A percentile compares a stretch with the other conserved stretches of the same genome.
These are phyloP conservation scores for Chelonus formosanus DNA, from an alignment of 2,888 invertebrate genomes.

Conservation along the genomic window DNA sequence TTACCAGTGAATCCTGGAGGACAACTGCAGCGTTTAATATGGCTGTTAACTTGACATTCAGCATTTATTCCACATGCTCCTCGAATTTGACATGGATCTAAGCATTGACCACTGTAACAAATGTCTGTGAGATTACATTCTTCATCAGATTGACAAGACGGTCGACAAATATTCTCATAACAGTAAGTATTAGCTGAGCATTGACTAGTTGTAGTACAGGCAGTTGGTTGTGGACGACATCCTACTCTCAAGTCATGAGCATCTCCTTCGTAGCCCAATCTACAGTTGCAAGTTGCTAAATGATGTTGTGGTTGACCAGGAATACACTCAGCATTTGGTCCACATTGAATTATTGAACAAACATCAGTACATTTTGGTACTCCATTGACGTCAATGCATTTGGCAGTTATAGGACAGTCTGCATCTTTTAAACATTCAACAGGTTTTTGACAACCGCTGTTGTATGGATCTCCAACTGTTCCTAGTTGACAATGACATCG, in stretches of 20 bases:
- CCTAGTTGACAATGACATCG: slow-evolving; percentile 82
- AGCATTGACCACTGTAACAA: slow-evolving; percentile 83
- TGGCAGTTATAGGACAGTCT: slow-evolving; percentile 84
- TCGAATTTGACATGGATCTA: slow-evolving; percentile 79
- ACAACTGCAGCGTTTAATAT: slow-evolving; percentile 82
- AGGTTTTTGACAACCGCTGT: slow-evolving; percentile 82
- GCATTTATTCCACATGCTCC: slow-evolving; percentile 87
- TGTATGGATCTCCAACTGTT: slow-evolving; percentile 85
- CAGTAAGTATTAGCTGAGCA: slow-evolving; percentile 85
- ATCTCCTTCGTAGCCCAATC: slow-evolving; percentile 80
- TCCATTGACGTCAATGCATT: slow-evolving; percentile 77
- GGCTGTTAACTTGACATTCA: slow-evolving; percentile 76
- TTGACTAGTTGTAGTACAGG: slow-evolving; percentile 76
- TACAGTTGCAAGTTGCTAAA: slow-evolving; percentile 80
- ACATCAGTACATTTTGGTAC: slow-evolving; percentile 80
- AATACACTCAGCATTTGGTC: slow-evolving; percentile 84
- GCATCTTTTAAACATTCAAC: slow-evolving; percentile 81
- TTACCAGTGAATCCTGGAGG: slow-evolving; percentile 88
- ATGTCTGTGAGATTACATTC: slow-evolving; percentile 84
- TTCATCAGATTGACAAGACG: slow-evolving; percentile 79
- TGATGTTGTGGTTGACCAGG: slow-evolving; percentile 72
- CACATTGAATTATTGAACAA: slow-evolving; percentile 76
- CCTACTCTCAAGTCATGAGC: slow-evolving; percentile 75
- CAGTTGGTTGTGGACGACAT: slow-evolving; percentile 78
- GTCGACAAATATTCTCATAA: slow-evolving; percentile 81